phyloP scores from a whole-genome alignment of 2,888 invertebrate genomes.

The Drosophila putrida region DNA sequence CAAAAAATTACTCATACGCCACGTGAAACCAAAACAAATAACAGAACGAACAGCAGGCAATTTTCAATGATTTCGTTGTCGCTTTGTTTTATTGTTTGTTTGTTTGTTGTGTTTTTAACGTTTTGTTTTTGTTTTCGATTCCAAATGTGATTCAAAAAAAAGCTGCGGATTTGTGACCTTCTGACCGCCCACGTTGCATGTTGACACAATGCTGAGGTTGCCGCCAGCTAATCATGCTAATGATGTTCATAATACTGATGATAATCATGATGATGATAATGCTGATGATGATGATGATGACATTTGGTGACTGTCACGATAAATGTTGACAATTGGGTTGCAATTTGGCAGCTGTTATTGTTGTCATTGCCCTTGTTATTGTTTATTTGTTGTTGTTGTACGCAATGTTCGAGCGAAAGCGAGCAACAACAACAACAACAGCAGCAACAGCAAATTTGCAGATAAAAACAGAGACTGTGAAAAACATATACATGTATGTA shows the following conservation, averaged over 20 bases:
- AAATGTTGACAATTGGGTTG: conserved; percentile 63
- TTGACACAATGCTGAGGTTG: conserved; percentile 25
- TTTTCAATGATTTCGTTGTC: conserved; percentile 40
- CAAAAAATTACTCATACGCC: conserved; percentile 70
- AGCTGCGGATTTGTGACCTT: conserved; percentile 54
- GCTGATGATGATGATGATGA: conserved; percentile 30
- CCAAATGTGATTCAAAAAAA: conserved; percentile 36
- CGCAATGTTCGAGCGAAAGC: conserved; percentile 53
- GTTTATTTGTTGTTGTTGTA: conserved; percentile 27
- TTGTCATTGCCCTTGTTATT: conserved; percentile 57
- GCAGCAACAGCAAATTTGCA: conserved; percentile 58
- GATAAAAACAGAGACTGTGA: conserved; percentile 67
- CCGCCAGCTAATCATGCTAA: conserved; percentile 44
- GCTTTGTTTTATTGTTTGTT: conserved; percentile 19
- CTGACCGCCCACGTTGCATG: conserved; percentile 60
- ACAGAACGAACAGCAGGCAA: conserved; percentile 5
- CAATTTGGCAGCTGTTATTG: conserved; percentile 62
- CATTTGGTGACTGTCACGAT: conserved; percentile 50
- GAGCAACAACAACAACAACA: conserved; percentile 46
- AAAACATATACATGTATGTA: conserved; percentile 11
- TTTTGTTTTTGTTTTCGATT: conserved; percentile 10
- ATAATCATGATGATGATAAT: conserved; percentile 7
- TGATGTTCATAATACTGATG: conserved; percentile 18
- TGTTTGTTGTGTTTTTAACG: conserved; percentile 7
- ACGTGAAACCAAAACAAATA: conserved; percentile 46